Evolutionary conservation across 2,797 vertebrate genomes (phyloP).

Genomic region (Malurus leucopterus): DNA sequence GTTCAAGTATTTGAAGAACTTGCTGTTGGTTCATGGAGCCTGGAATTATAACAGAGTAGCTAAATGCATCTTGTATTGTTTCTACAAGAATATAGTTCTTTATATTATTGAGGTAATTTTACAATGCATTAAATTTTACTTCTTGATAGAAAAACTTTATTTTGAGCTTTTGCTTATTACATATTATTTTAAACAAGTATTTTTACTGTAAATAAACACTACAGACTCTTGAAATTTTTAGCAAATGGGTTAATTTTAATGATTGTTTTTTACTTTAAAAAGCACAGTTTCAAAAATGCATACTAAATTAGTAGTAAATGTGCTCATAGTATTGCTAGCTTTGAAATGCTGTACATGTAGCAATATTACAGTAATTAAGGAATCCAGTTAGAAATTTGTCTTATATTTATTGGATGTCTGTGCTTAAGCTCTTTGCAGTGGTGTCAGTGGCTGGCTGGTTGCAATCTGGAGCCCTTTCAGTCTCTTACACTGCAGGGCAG

Average conservation of each 20-base stretch:
- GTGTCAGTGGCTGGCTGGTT: rapidly evolving
- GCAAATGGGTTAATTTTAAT: neutral
- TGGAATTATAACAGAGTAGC: conserved; percentile 94
- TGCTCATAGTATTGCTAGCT: neutral
- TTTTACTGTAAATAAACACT: neutral
- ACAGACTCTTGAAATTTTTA: neutral
- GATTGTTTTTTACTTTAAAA: neutral
- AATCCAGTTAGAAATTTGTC: neutral
- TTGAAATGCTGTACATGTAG: neutral
- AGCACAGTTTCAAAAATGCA: rapidly evolving
- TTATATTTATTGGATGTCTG: neutral
- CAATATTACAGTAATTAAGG: neutral
- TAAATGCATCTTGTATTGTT: conserved; percentile 94
- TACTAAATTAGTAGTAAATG: neutral
- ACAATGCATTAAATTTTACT: neutral
- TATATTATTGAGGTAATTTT: conserved; percentile 88
- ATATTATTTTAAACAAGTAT: neutral
- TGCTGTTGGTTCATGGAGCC: conserved; percentile 90
- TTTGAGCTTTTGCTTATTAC: neutral
- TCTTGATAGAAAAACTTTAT: neutral
- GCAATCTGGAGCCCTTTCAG: neutral
- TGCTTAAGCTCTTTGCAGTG: neutral
- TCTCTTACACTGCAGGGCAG: neutral
- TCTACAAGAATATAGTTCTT: conserved; percentile 96
- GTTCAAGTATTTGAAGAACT: conserved; percentile 90